phyloP scores from a whole-genome alignment of 2,797 vertebrate species.

The Gadopsis marmoratus region DNA sequence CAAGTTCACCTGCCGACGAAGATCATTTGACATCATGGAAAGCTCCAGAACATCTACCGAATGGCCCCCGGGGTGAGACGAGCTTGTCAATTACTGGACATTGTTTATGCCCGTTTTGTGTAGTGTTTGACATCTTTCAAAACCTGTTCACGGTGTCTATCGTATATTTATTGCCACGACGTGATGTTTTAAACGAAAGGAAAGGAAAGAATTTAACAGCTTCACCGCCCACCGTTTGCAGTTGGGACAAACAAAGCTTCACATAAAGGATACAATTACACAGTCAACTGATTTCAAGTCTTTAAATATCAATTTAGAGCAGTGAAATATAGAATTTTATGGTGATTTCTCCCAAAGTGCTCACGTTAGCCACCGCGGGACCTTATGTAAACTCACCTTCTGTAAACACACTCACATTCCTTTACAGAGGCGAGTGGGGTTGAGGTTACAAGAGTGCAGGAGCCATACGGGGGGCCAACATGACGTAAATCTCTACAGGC shows the following conservation, averaged over 20 bases:
- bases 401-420: conserved; percentile 51
- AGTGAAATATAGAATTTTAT: not conserved
- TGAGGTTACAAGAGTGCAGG: conserved; percentile 44
- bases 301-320: conserved; percentile 23
- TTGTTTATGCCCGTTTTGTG: not conserved
- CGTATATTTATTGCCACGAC: not conserved
- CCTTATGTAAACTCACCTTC: conserved; percentile 51
- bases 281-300: not conserved
- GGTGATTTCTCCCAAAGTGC: conserved; percentile 1
- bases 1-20: too few relatives aligned
- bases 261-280: not conserved
- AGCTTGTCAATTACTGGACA: not conserved
- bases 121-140: not conserved
- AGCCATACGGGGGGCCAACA: conserved; percentile 34
- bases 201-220: not conserved
- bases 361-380: not conserved
- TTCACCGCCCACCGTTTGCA: not conserved
- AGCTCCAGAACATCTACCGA: not conserved
- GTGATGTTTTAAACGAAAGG: not conserved
- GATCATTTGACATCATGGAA: not conserved
- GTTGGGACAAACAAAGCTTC: not conserved
- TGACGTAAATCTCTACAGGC: conserved; percentile 45
- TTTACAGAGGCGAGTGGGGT: conserved; percentile 22
- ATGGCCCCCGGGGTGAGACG: not conserved
- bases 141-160: not conserved